Conservation (phyloP, 1,140 invertebrate species). For the Drosophila takahashii region DNA sequence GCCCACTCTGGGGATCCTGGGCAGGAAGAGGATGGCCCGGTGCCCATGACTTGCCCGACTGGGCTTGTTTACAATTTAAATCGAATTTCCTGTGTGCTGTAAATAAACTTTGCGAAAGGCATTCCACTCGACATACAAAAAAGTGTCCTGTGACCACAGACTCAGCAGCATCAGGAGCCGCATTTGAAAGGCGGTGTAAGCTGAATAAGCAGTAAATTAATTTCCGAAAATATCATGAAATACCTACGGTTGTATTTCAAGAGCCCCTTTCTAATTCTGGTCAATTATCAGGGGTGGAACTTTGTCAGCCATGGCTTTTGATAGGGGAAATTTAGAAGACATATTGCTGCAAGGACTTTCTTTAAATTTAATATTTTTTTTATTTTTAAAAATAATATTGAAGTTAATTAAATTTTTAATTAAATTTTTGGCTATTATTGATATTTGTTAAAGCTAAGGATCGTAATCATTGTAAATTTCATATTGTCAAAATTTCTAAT, state of each 20-base stretch:
- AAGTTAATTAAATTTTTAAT: too few species aligned
- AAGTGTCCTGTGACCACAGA: constrained; percentile 38
- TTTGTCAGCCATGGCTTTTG: neutral
- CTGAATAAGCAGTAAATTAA: constrained; percentile 62
- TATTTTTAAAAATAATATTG: too few species aligned
- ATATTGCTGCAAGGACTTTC: too few species aligned
- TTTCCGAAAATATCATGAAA: constrained; percentile 36
- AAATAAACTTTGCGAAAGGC: constrained; percentile 60
- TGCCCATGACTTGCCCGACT: constrained; percentile 40
- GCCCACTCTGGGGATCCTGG: constrained; percentile 26
- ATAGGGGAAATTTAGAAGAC: neutral
- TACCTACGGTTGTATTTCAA: constrained; percentile 5
- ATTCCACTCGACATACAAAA: constrained; percentile 34
- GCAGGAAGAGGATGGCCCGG: constrained; percentile 2
- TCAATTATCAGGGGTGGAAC: constrained; percentile 10
- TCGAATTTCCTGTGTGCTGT: constrained; percentile 76
- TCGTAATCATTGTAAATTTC: too few species aligned
- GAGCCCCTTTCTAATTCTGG: constrained; percentile 8
- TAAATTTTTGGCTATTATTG: too few species aligned
- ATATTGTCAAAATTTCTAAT: too few species aligned
- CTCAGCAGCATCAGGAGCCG: constrained; percentile 1
- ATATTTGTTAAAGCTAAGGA: too few species aligned
- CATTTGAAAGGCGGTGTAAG: constrained; percentile 38
- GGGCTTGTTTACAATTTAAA: constrained; percentile 80
- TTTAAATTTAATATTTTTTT: too few species aligned